Evolutionary conservation across 2,888 invertebrate species (phyloP).

Genomic region (Harpalus rufipes): DNA sequence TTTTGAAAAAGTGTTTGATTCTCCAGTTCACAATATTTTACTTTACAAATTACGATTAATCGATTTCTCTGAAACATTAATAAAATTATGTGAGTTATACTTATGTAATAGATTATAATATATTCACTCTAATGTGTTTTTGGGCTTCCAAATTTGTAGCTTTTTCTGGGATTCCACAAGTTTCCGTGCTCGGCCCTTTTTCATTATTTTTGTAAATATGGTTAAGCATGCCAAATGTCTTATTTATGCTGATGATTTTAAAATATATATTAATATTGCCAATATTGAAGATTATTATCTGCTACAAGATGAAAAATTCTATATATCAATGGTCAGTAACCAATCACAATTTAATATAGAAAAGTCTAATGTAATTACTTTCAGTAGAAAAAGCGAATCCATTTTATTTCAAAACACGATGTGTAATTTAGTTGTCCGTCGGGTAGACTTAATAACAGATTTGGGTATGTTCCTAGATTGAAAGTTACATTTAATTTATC

Average conservation of each 20-base stretch:
- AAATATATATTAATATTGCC: background rate
- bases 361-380: constrained; percentile 8
- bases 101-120: background rate
- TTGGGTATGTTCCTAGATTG: constrained; percentile 5
- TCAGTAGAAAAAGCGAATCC: background rate
- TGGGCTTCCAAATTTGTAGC: background rate
- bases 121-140: background rate
- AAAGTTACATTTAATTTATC: background rate
- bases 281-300: background rate
- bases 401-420: background rate
- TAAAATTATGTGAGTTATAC: background rate
- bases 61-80: background rate
- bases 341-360: constrained; percentile 3
- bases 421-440: background rate
- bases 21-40: background rate
- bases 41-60: background rate
- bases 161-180: background rate
- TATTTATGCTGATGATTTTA: constrained; percentile 16
- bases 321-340: background rate
- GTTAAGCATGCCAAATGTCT: constrained; percentile 3
- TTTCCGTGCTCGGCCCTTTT: background rate
- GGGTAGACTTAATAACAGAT: background rate
- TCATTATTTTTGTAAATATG: background rate
- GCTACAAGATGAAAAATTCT: constrained; percentile 9
- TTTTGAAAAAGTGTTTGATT: constrained; percentile 3